Evolutionary conservation across 92 coral and sea anemone species (phyloP).

Genomic region (Siderastrea siderea): DNA sequence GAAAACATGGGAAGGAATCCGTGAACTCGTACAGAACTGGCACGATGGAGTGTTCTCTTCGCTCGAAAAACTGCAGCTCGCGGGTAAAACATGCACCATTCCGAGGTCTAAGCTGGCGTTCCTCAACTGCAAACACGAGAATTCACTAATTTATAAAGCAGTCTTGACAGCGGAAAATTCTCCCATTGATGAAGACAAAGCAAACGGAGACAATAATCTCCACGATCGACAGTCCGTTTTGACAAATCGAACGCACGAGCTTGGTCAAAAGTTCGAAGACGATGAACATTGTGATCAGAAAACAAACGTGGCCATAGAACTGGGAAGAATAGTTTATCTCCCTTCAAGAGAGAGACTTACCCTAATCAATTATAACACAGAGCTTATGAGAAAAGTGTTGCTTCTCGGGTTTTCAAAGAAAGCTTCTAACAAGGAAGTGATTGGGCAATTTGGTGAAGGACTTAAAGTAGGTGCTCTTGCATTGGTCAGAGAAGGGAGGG

Average conservation of each 20-base stretch:
- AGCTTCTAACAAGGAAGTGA: slow-evolving; percentile 63
- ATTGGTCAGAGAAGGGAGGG: slow-evolving; percentile 63
- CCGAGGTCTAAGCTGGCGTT: background rate
- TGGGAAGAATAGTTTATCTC: slow-evolving; percentile 54
- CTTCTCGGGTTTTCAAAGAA: slow-evolving; percentile 72
- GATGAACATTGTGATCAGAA: background rate
- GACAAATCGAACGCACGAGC: background rate
- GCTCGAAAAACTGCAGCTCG: slow-evolving; percentile 21
- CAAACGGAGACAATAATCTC: background rate
- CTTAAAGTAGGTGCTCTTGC: slow-evolving; percentile 72
- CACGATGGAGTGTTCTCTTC: slow-evolving; percentile 66
- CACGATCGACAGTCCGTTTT: background rate
- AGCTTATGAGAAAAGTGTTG: slow-evolving; percentile 57
- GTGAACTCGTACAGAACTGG: slow-evolving; percentile 73
- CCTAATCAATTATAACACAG: slow-evolving; percentile 53
- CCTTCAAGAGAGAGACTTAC: slow-evolving; percentile 21
- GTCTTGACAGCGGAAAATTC: background rate
- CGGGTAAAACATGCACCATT: background rate
- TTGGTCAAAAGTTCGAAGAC: slow-evolving; percentile 15
- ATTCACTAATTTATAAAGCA: slow-evolving; percentile 19
- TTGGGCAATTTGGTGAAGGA: slow-evolving; percentile 73
- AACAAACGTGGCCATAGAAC: slow-evolving; percentile 8
- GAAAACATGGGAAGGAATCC: slow-evolving; percentile 70
- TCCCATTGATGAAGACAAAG: background rate
- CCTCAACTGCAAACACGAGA: background rate